Evolutionary conservation across 2,113 vertebrate species (phyloP), one percentile per base, ranked within the genome.

Genomic region (Apistogramma diplotaenia): DNA sequence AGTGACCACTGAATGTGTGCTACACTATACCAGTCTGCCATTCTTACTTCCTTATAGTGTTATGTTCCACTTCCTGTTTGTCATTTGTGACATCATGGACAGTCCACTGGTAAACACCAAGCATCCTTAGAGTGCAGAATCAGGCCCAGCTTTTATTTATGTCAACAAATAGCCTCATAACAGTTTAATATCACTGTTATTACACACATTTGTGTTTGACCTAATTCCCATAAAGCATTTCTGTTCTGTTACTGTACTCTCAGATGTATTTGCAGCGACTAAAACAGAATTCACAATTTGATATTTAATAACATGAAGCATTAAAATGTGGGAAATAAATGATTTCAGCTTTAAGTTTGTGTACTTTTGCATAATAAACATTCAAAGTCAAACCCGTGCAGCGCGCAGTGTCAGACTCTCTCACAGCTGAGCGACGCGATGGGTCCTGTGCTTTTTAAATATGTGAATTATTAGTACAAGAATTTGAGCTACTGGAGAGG

Each of bases 11-110:
- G 33, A 23, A 12, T 61, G 19, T 2, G 37, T 37, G 37, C 13
- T 1, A 65, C 37, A 25, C 35, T 65, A 43, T 65, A 5, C 37
- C 43, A 0, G 1, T 65, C 46, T 27, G 37, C 61, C 15, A 0
- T 21, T 4, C 18, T 13, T 43, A 15, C 61, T 2, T 5, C 21
- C 23, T 46, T 19, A 46, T 19, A 19, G 21, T 7, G 16, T 49
- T 19, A 49, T 55, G 18, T 19, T 51, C 8, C 58, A 35, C 21
- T 65, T 33, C 3, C 18, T 73, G 31, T 73, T 74, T 76, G 73
- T 76, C 46, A 75, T 81, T 62, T 78, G 49, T 40, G 70, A 59
- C 12, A 13, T 61, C 74, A 46, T n/a, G n/a, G n/a, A n/a, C n/a
- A n/a, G n/a, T n/a, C n/a, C n/a, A n/a, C n/a, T n/a, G n/a, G n/a